A percentile compares a stretch with the other conserved stretches of the same genome.
Conservation (phyloP, 2,797 vertebrate species). For the Echeneis naucrates region DNA sequence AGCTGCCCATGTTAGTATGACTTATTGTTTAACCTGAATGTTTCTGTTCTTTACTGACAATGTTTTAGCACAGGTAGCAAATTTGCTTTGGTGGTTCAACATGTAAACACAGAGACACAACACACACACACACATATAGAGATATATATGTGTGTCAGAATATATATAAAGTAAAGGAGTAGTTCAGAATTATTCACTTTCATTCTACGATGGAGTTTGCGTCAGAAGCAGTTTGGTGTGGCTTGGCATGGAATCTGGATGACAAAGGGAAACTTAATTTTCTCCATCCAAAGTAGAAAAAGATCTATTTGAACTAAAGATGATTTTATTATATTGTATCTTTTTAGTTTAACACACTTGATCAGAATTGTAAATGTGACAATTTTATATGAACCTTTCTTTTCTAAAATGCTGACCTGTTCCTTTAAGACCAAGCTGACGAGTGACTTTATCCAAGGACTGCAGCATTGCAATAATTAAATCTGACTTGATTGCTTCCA, state of each 20-base stretch:
- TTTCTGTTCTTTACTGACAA: background rate
- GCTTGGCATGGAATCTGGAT: background rate
- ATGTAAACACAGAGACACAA: slow-evolving; percentile 11
- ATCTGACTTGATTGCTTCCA: slow-evolving; percentile 20
- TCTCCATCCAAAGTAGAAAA: background rate
- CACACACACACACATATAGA: too few relatives aligned
- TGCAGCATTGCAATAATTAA: slow-evolving; percentile 26
- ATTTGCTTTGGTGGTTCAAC: background rate
- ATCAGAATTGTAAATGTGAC: background rate
- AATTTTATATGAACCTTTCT: background rate
- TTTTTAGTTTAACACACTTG: background rate
- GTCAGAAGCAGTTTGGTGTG: background rate
- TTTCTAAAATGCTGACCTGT: background rate
- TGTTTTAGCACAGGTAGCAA: background rate
- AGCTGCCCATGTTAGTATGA: slow-evolving; percentile 77
- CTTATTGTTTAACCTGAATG: background rate
- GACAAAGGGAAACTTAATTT: background rate
- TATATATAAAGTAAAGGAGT: too few relatives aligned
- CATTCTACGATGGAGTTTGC: background rate
- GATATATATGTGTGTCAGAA: too few relatives aligned
- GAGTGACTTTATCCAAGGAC: slow-evolving; percentile 16
- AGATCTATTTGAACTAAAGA: background rate
- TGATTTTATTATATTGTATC: background rate
- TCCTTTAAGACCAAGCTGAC: slow-evolving; percentile 1
- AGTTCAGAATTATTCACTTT: slow-evolving; percentile 3